Conservation (phyloP, 2,113 vertebrate genomes). For the Atractosteus spatula region DNA sequence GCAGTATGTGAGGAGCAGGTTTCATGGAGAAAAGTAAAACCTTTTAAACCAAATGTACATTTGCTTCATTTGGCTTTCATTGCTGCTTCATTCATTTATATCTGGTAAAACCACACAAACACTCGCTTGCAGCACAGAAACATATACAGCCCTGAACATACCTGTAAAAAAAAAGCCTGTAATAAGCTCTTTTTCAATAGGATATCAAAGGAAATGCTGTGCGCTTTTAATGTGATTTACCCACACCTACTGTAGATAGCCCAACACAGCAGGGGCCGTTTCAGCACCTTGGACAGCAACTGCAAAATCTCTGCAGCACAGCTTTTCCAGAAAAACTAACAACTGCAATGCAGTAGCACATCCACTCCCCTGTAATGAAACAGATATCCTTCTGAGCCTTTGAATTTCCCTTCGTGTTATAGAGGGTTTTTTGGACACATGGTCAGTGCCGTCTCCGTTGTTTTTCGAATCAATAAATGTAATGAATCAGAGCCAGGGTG, state of each 20-base stretch:
- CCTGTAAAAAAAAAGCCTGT: background rate
- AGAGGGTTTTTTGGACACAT: background rate
- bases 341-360: background rate
- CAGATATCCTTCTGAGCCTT: background rate
- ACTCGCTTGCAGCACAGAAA: background rate
- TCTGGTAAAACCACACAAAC: background rate
- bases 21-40: too few relatives aligned
- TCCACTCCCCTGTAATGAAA: constrained; percentile 5
- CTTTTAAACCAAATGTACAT: too few relatives aligned
- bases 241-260: background rate
- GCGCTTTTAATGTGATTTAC: background rate
- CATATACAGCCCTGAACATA: background rate
- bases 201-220: background rate
- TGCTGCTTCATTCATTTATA: too few relatives aligned
- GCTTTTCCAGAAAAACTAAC: background rate
- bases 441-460: too few relatives aligned
- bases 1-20: too few relatives aligned
- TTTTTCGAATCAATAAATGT: too few relatives aligned
- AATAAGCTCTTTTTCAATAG: background rate
- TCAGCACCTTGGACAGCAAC: background rate
- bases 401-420: background rate
- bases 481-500: too few relatives aligned
- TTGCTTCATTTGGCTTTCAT: background rate
- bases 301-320: background rate
- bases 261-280: background rate